Conservation (phyloP, 2,888 invertebrate genomes). For the Drosophila birchii region DNA sequence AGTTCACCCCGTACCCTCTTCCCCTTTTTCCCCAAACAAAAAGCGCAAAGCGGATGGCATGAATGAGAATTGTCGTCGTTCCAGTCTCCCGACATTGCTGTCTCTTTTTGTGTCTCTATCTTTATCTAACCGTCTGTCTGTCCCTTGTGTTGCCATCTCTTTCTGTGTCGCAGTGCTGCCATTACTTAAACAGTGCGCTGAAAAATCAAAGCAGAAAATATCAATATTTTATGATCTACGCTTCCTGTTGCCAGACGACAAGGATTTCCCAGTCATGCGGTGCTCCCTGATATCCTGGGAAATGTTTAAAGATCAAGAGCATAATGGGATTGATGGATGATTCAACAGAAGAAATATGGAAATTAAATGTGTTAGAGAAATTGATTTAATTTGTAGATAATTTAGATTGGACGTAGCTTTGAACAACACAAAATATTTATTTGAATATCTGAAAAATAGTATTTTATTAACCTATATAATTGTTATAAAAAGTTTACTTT, state of each 20-base stretch:
- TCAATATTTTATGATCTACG: slow-evolving; percentile 81
- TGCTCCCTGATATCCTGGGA: slow-evolving; percentile 6
- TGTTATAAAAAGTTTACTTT: too few species aligned
- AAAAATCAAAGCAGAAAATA: slow-evolving; percentile 79
- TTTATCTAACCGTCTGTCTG: slow-evolving; percentile 13
- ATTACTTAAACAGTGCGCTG: slow-evolving; percentile 75
- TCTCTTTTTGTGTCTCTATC: slow-evolving; percentile 21
- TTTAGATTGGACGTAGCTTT: not conserved
- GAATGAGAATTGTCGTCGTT: slow-evolving; percentile 70
- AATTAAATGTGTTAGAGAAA: not conserved
- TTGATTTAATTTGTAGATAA: not conserved
- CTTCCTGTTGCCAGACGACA: slow-evolving; percentile 68
- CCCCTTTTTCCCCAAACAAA: slow-evolving; percentile 36
- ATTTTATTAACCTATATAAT: too few species aligned
- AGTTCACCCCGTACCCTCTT: not conserved
- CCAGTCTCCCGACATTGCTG: slow-evolving; percentile 35
- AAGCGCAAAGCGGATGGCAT: slow-evolving; percentile 61
- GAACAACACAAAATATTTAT: not conserved
- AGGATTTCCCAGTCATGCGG: slow-evolving; percentile 44
- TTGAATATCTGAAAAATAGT: too few species aligned
- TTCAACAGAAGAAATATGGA: not conserved
- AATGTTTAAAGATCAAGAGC: not conserved
- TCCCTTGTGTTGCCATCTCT: slow-evolving; percentile 8
- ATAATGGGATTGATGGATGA: not conserved
- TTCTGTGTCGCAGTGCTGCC: slow-evolving; percentile 51